Conservation (phyloP, 2,888 invertebrate genomes). For the Hofmannophila pseudospretella region DNA sequence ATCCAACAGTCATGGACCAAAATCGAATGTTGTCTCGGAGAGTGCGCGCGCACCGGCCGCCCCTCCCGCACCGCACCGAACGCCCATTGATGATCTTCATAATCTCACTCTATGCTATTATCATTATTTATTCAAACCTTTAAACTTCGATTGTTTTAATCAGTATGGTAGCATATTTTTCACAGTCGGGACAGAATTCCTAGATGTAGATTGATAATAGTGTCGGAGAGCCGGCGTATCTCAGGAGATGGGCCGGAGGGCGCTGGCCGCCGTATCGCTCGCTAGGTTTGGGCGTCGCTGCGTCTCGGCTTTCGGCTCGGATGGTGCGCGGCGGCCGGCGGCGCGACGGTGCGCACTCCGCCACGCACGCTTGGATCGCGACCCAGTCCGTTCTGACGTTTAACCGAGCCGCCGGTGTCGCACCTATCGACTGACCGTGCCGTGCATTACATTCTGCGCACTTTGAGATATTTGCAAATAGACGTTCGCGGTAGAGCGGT, state of each 20-base stretch:
- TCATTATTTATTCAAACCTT: constrained; percentile 40
- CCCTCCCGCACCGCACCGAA: constrained; percentile 51
- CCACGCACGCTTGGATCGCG: constrained; percentile 69
- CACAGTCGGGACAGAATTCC: background rate
- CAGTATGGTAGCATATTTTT: background rate
- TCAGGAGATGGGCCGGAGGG: constrained; percentile 39
- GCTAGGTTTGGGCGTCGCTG: constrained; percentile 74
- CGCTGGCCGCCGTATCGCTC: constrained; percentile 58
- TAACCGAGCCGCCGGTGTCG: constrained; percentile 66
- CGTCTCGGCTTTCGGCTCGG: constrained; percentile 68
- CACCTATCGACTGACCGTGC: constrained; percentile 40
- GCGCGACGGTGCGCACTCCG: constrained; percentile 63
- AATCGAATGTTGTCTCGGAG: constrained; percentile 75
- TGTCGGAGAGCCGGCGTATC: constrained; percentile 10
- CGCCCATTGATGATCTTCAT: constrained; percentile 74
- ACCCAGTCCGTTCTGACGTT: constrained; percentile 75
- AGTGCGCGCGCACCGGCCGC: constrained; percentile 68
- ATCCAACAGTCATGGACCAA: constrained; percentile 78
- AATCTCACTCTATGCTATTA: constrained; percentile 61
- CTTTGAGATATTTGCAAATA: constrained; percentile 35
- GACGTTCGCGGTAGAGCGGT: constrained; percentile 25
- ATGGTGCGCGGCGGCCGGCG: constrained; percentile 60
- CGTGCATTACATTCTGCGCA: constrained; percentile 57
- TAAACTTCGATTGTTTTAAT: constrained; percentile 15
- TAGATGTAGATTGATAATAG: background rate